Percentiles rank a stretch among this genome's conserved stretches.
Conservation (phyloP, 2,888 invertebrate species). For the Ormyrus nitidulus region DNA sequence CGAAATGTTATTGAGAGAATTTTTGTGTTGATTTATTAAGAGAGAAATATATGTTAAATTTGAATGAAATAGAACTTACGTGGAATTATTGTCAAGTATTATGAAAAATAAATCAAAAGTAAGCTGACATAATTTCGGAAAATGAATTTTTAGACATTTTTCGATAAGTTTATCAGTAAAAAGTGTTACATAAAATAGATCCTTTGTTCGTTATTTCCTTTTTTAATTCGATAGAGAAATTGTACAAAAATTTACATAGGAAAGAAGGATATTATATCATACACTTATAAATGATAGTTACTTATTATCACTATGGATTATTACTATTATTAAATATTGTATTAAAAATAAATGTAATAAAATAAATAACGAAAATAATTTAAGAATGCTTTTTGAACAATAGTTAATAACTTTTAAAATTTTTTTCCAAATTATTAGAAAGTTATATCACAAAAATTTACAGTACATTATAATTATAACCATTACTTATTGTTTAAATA, state of each 20-base stretch:
- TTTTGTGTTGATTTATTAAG: slow-evolving; percentile 34
- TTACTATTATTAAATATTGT: slow-evolving; percentile 64
- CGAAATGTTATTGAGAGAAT: slow-evolving; percentile 39
- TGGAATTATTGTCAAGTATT: slow-evolving; percentile 44
- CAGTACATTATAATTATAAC: too few species aligned
- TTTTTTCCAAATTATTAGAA: too few species aligned
- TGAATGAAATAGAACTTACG: slow-evolving; percentile 44
- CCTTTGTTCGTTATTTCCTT: slow-evolving; percentile 62
- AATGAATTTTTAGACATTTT: slow-evolving; percentile 48
- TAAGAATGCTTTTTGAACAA: slow-evolving; percentile 24
- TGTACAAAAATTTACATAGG: slow-evolving; percentile 70
- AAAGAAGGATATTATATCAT: slow-evolving; percentile 61
- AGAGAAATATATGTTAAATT: slow-evolving; percentile 24
- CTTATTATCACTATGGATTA: slow-evolving; percentile 64
- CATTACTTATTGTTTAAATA: not conserved
- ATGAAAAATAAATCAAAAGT: slow-evolving; percentile 38
- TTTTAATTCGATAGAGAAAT: slow-evolving; percentile 64
- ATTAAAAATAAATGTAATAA: slow-evolving; percentile 66
- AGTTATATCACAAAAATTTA: too few species aligned
- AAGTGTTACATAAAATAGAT: slow-evolving; percentile 43
- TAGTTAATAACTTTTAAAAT: too few species aligned
- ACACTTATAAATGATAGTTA: slow-evolving; percentile 68
- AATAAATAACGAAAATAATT: slow-evolving; percentile 50
- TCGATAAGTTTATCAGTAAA: slow-evolving; percentile 32
- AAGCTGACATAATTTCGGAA: slow-evolving; percentile 29